These are phyloP conservation scores for Carterocephalus palaemon DNA, from an alignment of 2,888 invertebrate genomes.

Conservation along the genomic window DNA sequence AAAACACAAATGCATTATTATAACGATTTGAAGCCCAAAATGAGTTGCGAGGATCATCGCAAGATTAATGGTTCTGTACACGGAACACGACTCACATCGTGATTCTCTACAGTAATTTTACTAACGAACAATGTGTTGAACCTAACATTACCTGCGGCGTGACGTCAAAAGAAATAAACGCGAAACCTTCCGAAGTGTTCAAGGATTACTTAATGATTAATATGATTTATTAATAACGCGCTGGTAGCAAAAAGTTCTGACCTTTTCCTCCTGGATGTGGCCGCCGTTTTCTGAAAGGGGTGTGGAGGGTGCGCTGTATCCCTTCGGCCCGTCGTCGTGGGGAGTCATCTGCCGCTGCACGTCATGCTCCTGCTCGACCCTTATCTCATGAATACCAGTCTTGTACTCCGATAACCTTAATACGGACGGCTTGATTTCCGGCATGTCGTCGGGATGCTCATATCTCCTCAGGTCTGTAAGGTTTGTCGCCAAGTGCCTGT, in stretches of 20 bases:
- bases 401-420: constrained; percentile 73
- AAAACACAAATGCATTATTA: constrained; percentile 20
- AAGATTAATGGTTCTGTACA: constrained; percentile 59
- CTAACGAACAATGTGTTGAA: constrained; percentile 56
- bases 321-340: constrained; percentile 71
- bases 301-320: constrained; percentile 75
- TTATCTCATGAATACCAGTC: constrained; percentile 66
- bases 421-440: constrained; percentile 74
- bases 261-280: constrained; percentile 75
- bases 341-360: constrained; percentile 67
- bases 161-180: constrained; percentile 48
- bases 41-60: constrained; percentile 45
- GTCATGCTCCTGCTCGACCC: constrained; percentile 71
- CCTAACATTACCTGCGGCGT: constrained; percentile 47
- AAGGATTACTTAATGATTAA: constrained; percentile 52
- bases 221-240: constrained; percentile 37
- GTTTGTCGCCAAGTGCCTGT: constrained; percentile 70
- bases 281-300: constrained; percentile 74
- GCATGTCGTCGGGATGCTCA: constrained; percentile 72
- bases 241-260: constrained; percentile 44
- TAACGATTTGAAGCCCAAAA: constrained; percentile 34
- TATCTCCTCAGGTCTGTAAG: constrained; percentile 72
- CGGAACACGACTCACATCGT: constrained; percentile 65
- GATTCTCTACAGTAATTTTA: constrained; percentile 59
- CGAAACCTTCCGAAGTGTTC: constrained; percentile 71